These are phyloP conservation scores for Caretta caretta DNA, from an alignment of 2,113 vertebrate genomes.

Conservation along the genomic window DNA sequence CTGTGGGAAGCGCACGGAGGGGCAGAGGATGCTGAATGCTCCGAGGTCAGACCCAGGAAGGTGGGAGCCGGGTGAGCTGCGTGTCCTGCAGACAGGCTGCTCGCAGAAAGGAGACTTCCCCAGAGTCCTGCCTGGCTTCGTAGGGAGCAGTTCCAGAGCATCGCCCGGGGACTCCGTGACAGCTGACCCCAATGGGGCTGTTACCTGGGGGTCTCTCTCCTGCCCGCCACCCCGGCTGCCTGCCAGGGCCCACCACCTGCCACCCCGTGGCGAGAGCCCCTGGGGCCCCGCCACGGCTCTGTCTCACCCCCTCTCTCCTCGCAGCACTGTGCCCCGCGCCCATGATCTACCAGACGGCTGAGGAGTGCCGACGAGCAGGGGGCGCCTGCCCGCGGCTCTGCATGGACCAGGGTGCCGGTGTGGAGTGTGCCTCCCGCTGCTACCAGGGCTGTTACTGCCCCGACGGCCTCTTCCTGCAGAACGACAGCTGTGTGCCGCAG, in stretches of 20 bases:
- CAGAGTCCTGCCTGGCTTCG: too few relatives aligned
- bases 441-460: conserved; percentile 86
- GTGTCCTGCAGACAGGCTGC: too few relatives aligned
- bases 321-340: conserved; percentile 84
- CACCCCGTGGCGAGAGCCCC: not conserved
- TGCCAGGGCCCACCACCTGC: too few relatives aligned
- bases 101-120: too few relatives aligned
- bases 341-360: conserved; percentile 78
- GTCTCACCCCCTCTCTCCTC: fast-evolving
- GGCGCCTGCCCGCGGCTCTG: conserved; percentile 86
- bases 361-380: conserved; percentile 80
- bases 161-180: too few relatives aligned
- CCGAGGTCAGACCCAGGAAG: too few relatives aligned
- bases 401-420: conserved; percentile 80
- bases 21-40: too few relatives aligned
- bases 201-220: not conserved
- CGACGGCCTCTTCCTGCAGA: conserved; percentile 82
- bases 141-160: too few relatives aligned
- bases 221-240: not conserved
- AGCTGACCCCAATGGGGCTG: not conserved
- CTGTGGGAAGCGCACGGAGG: too few relatives aligned
- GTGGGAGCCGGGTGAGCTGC: too few relatives aligned
- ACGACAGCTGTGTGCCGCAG: conserved; percentile 81
- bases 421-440: conserved; percentile 85
- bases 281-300: not conserved